A percentile compares a stretch with the other conserved stretches of the same genome.
Evolutionary conservation across 1,140 invertebrate genomes (phyloP).

Genomic region (Pygmarrhopalites habei): DNA sequence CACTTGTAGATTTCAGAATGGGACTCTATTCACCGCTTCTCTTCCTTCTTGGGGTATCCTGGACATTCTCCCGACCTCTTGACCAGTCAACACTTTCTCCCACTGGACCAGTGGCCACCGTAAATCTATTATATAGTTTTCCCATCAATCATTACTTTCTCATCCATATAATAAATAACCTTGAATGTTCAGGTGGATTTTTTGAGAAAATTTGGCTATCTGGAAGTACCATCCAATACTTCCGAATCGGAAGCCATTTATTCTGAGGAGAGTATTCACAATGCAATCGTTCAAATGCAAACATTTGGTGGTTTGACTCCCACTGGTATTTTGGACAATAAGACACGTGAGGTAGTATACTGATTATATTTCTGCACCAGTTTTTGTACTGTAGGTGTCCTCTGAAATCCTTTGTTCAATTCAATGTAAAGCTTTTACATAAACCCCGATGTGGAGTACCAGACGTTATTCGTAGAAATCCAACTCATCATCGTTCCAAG

Average conservation of each 20-base stretch:
- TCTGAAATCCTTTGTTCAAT: not conserved
- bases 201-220: constrained; percentile 57
- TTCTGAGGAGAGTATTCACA: constrained; percentile 51
- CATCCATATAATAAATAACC: not conserved
- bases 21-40: not conserved
- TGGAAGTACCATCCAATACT: constrained; percentile 46
- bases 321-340: constrained; percentile 56
- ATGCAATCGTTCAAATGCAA: constrained; percentile 58
- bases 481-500: constrained; percentile 43
- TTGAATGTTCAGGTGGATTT: constrained; percentile 49
- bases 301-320: constrained; percentile 57
- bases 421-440: constrained; percentile 51
- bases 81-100: not conserved
- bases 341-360: constrained; percentile 50
- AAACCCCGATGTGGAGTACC: constrained; percentile 58
- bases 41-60: not conserved
- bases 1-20: too few relatives aligned
- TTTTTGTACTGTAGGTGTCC: not conserved
- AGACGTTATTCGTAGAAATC: constrained; percentile 46
- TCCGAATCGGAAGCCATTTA: constrained; percentile 55
- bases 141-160: not conserved
- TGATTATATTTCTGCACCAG: not conserved
- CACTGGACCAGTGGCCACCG: constrained; percentile 8
- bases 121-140: constrained; percentile 4
- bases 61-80: not conserved